Percentiles rank a stretch among this genome's conserved stretches.
Evolutionary conservation across 2,888 invertebrate species (phyloP).

Genomic region (Acrocyrtus sp.): DNA sequence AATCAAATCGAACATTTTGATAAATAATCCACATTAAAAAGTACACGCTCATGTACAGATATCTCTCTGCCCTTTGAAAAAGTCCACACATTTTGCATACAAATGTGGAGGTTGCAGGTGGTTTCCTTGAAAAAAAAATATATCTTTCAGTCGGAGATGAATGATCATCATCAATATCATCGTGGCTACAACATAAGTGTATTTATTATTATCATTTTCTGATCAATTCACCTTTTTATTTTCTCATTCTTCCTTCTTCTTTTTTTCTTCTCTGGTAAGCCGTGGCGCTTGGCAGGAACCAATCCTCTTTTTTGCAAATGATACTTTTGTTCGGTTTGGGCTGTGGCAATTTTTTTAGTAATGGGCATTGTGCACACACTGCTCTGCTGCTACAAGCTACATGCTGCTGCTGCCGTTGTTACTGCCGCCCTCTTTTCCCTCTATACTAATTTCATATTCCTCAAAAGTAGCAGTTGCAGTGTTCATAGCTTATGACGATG

Average conservation of each 20-base stretch:
- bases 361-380: no score
- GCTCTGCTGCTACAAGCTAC: neutral
- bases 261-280: no score
- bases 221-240: conserved; percentile 41
- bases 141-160: neutral
- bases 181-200: no score
- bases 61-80: neutral
- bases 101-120: conserved; percentile 42
- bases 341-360: conserved; percentile 41
- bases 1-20: conserved; percentile 18
- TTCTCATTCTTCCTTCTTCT: no score
- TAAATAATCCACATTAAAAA: conserved; percentile 33
- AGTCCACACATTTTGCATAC: conserved; percentile 40
- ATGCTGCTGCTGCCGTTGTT: conserved; percentile 23
- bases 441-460: neutral
- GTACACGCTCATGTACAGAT: neutral
- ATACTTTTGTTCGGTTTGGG: no score
- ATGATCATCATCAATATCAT: conserved; percentile 6
- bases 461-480: neutral
- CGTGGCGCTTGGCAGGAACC: conserved; percentile 24
- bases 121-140: neutral
- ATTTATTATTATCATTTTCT: conserved; percentile 37
- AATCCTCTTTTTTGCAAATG: conserved; percentile 39
- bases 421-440: neutral
- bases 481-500: conserved; percentile 7